Percentiles rank a stretch among this genome's conserved stretches.
phyloP scores from a whole-genome alignment of 2,888 invertebrate genomes.

The Erebia palarica region DNA sequence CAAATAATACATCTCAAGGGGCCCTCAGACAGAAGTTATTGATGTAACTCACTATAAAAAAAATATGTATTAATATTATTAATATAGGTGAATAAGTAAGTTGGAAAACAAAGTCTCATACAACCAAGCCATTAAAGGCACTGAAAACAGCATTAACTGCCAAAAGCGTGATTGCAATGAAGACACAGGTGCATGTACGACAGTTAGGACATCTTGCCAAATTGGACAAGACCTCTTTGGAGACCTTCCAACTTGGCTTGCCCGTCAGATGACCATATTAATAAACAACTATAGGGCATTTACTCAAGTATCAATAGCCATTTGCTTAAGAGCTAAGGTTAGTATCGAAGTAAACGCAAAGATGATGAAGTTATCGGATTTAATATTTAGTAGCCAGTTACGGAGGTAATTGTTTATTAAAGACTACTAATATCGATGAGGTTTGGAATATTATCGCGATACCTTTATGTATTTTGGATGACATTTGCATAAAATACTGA shows the following conservation, averaged over 20 bases:
- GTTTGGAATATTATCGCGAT: too few species aligned
- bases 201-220: conserved; percentile 75
- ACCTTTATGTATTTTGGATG: too few species aligned
- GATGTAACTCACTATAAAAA: too few species aligned
- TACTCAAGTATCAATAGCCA: conserved; percentile 39
- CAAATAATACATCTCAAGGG: too few species aligned
- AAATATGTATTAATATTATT: too few species aligned
- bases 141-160: conserved; percentile 37
- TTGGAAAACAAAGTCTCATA: background rate
- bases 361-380: conserved; percentile 5
- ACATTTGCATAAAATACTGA: too few species aligned
- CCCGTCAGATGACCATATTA: conserved; percentile 63
- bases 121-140: background rate
- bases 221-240: conserved; percentile 70
- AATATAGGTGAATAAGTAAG: background rate
- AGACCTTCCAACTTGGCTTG: conserved; percentile 72
- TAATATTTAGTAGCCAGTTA: conserved; percentile 12
- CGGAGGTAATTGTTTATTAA: background rate
- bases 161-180: conserved; percentile 24
- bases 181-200: conserved; percentile 54
- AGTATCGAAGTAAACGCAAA: conserved; percentile 1
- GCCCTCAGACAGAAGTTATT: too few species aligned
- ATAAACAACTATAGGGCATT: conserved; percentile 57
- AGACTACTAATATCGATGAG: too few species aligned
- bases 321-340: conserved; percentile 20